phyloP scores from a whole-genome alignment of 2,888 invertebrate genomes.

The Nomada fucata region DNA sequence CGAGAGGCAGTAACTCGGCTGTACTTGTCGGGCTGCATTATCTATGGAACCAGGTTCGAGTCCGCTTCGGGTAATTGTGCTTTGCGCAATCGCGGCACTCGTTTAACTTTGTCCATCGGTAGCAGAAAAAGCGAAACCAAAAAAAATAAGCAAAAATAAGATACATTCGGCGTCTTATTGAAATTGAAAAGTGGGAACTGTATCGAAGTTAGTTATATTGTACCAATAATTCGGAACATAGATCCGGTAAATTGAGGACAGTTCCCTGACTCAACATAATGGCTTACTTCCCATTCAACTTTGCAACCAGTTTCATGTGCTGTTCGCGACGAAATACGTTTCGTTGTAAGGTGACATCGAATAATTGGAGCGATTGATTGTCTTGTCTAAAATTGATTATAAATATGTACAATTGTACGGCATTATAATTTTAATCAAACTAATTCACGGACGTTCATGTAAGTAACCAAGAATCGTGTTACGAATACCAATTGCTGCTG shows the following conservation, averaged over 20 bases:
- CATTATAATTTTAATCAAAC: not conserved
- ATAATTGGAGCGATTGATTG: slow-evolving; percentile 36
- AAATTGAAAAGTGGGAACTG: no score
- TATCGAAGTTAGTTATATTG: slow-evolving; percentile 55
- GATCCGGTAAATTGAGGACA: slow-evolving; percentile 65
- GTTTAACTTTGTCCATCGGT: slow-evolving; percentile 34
- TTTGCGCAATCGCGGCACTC: slow-evolving; percentile 49
- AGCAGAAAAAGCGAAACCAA: not conserved
- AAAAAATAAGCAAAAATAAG: not conserved
- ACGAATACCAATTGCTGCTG: not conserved
- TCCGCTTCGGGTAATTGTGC: slow-evolving; percentile 55
- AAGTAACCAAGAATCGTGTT: not conserved
- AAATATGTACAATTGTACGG: not conserved
- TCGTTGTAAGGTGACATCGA: slow-evolving; percentile 56
- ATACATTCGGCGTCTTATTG: not conserved
- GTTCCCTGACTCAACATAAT: slow-evolving; percentile 69
- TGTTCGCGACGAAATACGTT: slow-evolving; percentile 51
- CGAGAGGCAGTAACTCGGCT: slow-evolving; percentile 26
- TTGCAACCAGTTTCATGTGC: slow-evolving; percentile 58
- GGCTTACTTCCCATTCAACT: slow-evolving; percentile 67
- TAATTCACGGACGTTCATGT: not conserved
- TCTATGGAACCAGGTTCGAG: slow-evolving; percentile 48
- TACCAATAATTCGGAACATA: slow-evolving; percentile 55
- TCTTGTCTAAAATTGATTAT: slow-evolving; percentile 2
- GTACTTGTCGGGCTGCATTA: slow-evolving; percentile 41